Base-by-base conservation (phyloP, 2,888 invertebrate genomes). In the Nomada fabriciana region DNA sequence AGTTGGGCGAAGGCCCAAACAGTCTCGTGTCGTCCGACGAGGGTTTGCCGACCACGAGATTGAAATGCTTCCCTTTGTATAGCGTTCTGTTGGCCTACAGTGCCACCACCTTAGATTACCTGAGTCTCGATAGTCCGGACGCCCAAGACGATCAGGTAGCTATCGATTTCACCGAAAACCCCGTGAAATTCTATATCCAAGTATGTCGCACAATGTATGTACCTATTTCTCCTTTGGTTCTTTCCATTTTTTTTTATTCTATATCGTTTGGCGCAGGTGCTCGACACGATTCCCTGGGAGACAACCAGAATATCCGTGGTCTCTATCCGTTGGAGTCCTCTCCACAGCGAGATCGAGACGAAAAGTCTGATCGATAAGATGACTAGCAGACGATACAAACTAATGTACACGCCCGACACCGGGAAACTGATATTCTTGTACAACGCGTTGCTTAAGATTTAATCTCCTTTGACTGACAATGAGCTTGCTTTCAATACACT, bases 41-140 rank as follows among this genome's bases (percentile, higher is more conserved):
- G 47, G 91, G 89, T 59, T 80, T 91, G 55, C 91, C 92, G 3
- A 88, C 92, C 10, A 96, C 97, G 52, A 95, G 97, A 89, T 96
- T 98, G 83, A 97, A 97, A 92, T 98, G 98, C 94, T 97, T 98
- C 92, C 98, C 98, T 75, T 95, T 98, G 82, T 97, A 96, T 93
- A 97, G 98, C 1, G 95, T 98, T 83, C 95, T 98, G 93, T 94
- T 97, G 89, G 98, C 98, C 64, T 97, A 96, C 84, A 96, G 97
- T 91, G 95, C 96, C 65, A 95, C 96, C 11, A 94, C 94, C 55
- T 95, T 97, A 36, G 96, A 97, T 94, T 96, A 96, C 92, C 94
- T 97, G 87, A 96, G 96, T 91, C 94, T 98, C 82, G 96, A 95
- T 81, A 92, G 93, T 74, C 91, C 92, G 10, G 94, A 94, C 57